A percentile compares a stretch with the other conserved stretches of the same genome.
phyloP scores from a whole-genome alignment of 2,113 vertebrate genomes.

The Paracanthobrama guichenoti region DNA sequence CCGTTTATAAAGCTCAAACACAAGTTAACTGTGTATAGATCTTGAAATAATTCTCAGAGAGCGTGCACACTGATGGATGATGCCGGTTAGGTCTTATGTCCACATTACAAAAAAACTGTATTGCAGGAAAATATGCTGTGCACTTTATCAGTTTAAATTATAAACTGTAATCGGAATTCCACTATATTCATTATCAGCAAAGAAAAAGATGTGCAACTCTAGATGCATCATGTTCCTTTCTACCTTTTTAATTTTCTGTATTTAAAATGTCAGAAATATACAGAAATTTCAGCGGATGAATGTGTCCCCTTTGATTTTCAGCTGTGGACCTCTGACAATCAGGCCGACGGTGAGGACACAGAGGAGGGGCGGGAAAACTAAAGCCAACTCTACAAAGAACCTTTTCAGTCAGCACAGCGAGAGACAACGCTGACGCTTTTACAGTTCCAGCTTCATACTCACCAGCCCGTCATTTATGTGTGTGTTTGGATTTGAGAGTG shows the following conservation, averaged over 20 bases:
- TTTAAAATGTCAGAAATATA: background rate
- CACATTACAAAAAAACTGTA: too few relatives aligned
- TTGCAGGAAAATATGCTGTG: too few relatives aligned
- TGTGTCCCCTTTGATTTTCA: conserved; percentile 43
- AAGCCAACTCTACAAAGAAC: conserved; percentile 55
- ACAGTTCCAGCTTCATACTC: conserved; percentile 63
- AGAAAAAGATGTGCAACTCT: background rate
- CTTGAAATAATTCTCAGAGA: background rate
- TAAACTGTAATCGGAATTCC: too few relatives aligned
- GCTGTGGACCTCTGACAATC: conserved; percentile 79
- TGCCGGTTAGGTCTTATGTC: too few relatives aligned
- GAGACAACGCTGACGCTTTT: conserved; percentile 61
- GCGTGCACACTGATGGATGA: too few relatives aligned
- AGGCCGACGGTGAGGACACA: conserved; percentile 68
- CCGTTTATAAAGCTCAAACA: background rate
- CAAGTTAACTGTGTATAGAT: background rate
- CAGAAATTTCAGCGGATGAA: background rate
- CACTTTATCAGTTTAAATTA: background rate
- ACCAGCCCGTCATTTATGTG: conserved; percentile 58
- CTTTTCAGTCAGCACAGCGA: conserved; percentile 62
- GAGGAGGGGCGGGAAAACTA: conserved; percentile 69
- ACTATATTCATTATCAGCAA: too few relatives aligned
- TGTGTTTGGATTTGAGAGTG: conserved; percentile 54
- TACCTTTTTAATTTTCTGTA: background rate
- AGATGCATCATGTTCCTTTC: background rate